Conservation (phyloP, 2,113 vertebrate genomes). For the Xyliphius kryptos region DNA sequence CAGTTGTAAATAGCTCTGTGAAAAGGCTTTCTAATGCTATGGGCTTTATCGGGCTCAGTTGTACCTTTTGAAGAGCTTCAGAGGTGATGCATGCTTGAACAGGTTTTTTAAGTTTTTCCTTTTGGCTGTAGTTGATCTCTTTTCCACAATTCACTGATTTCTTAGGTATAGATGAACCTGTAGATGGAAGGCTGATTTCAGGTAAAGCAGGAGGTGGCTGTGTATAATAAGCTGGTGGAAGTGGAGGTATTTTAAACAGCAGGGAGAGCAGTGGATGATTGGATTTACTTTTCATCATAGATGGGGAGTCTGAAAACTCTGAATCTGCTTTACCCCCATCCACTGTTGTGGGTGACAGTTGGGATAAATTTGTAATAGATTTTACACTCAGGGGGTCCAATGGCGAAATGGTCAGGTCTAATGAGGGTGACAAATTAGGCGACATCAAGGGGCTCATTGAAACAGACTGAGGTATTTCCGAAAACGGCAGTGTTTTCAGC, state of each 20-base stretch:
- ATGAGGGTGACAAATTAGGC: constrained; percentile 16
- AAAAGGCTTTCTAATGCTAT: constrained; percentile 40
- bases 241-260: constrained; percentile 20
- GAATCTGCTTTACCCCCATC: constrained; percentile 10
- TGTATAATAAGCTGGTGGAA: neutral
- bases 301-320: constrained; percentile 12
- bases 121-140: neutral
- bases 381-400: constrained; percentile 26
- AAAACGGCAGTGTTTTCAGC: constrained; percentile 13
- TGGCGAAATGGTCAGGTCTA: constrained; percentile 35
- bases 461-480: constrained; percentile 22
- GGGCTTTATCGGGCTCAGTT: constrained; percentile 68
- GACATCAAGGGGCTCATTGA: neutral
- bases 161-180: constrained; percentile 3
- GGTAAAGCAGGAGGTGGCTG: constrained; percentile 29
- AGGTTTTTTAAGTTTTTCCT: constrained; percentile 44
- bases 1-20: constrained; percentile 40
- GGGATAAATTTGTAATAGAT: neutral
- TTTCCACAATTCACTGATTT: constrained; percentile 6
- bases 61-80: constrained; percentile 73
- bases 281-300: constrained; percentile 1
- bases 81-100: constrained; percentile 74
- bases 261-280: neutral
- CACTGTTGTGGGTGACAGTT: constrained; percentile 1
- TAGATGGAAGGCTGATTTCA: neutral